Conservation (phyloP, 2,888 invertebrate genomes). For the Leucophenga montana region DNA sequence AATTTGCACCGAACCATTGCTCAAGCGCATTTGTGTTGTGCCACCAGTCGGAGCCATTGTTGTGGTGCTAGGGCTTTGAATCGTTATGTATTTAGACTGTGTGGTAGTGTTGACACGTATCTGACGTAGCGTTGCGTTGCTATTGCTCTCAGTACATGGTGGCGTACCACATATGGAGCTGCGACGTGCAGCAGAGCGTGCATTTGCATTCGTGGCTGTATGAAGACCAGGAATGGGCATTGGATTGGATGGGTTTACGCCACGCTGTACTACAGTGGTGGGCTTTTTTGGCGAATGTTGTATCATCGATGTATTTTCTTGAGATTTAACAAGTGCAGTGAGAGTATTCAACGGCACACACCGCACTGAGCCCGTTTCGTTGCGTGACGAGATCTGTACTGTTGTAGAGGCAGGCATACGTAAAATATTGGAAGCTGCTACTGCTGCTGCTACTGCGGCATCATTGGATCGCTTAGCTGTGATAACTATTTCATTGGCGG, state of each 20-base stretch:
- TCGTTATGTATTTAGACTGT: conserved; percentile 34
- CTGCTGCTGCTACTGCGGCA: no score
- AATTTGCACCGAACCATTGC: conserved; percentile 4
- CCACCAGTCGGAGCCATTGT: neutral
- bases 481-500: no score
- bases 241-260: no score
- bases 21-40: neutral
- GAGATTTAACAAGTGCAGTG: conserved; percentile 17
- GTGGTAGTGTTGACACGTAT: conserved; percentile 45
- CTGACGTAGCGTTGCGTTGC: conserved; percentile 31
- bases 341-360: conserved; percentile 45
- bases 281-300: neutral
- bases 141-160: neutral
- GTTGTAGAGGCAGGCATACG: neutral
- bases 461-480: neutral
- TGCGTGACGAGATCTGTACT: neutral
- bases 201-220: neutral
- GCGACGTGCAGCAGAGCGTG: no score
- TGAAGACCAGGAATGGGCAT: neutral
- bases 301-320: neutral
- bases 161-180: no score
- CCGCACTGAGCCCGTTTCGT: conserved; percentile 34
- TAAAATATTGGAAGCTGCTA: neutral
- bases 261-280: no score
- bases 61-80: conserved; percentile 19